These are phyloP conservation scores for Clostera curtula DNA, from an alignment of 2,888 invertebrate species.

Conservation along the genomic window DNA sequence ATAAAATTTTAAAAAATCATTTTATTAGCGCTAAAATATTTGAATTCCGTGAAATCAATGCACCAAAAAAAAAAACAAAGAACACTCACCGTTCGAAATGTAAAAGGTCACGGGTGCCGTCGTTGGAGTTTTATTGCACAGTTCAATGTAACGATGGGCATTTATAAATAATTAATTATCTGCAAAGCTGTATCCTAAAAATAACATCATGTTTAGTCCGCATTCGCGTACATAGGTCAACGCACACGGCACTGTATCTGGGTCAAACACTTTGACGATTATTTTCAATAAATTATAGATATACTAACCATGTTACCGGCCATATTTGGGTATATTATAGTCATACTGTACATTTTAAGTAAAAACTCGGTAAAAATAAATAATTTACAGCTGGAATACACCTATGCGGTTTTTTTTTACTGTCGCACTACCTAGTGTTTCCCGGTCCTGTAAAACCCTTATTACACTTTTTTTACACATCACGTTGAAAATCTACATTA, in stretches of 20 bases:
- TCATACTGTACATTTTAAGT: slow-evolving; percentile 21
- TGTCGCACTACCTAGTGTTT: slow-evolving; percentile 45
- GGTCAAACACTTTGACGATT: slow-evolving; percentile 64
- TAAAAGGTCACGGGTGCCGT: slow-evolving; percentile 35
- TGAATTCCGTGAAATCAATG: slow-evolving; percentile 3
- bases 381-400: no score
- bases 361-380: no score
- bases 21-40: slow-evolving; percentile 2
- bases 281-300: slow-evolving; percentile 30
- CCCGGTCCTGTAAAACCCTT: slow-evolving; percentile 38
- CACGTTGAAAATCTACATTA: slow-evolving; percentile 31
- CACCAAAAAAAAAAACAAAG: slow-evolving; percentile 47
- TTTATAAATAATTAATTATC: slow-evolving; percentile 71
- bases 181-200: slow-evolving; percentile 71
- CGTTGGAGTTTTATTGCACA: slow-evolving; percentile 34
- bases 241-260: slow-evolving; percentile 64
- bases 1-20: slow-evolving; percentile 17
- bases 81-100: slow-evolving; percentile 46
- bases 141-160: slow-evolving; percentile 46
- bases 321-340: slow-evolving; percentile 15
- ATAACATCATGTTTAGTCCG: slow-evolving; percentile 67
- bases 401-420: slow-evolving; percentile 58
- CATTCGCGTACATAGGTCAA: slow-evolving; percentile 70
- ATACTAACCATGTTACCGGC: slow-evolving; percentile 18
- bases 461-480: slow-evolving; percentile 39